Conservation (phyloP, 2,797 vertebrate species). For the Mustela erminea region DNA sequence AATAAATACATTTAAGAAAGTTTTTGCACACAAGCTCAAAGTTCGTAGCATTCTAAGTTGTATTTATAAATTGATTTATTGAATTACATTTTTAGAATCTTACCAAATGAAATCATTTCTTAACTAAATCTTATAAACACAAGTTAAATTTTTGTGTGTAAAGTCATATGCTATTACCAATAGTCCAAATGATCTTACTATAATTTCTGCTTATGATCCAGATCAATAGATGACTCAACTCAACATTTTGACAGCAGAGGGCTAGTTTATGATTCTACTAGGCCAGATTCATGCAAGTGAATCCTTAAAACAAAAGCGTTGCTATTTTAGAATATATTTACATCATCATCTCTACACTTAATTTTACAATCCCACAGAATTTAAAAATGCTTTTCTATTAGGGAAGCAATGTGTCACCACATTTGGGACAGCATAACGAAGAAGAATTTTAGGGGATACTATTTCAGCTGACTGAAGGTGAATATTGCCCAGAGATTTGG, state of each 20-base stretch:
- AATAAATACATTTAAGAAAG: neutral
- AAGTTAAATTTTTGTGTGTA: neutral
- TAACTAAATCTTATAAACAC: neutral
- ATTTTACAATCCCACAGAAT: neutral
- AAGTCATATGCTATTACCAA: neutral
- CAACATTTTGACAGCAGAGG: neutral
- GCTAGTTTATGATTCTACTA: neutral
- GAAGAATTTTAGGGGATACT: neutral
- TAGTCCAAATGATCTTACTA: neutral
- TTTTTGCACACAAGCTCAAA: neutral
- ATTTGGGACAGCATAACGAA: neutral
- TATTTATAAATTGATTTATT: neutral
- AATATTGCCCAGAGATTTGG: neutral
- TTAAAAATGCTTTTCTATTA: neutral
- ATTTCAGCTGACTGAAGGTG: neutral
- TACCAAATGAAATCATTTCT: neutral
- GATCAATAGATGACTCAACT: neutral
- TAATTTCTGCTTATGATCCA: neutral
- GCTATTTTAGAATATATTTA: neutral
- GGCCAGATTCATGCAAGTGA: neutral
- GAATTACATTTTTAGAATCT: neutral
- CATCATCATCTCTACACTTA: neutral
- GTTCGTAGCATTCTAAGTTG: neutral
- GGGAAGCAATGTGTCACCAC: neutral
- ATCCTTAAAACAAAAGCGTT: neutral